Base-by-base conservation (phyloP, 2,113 vertebrate species). In the Amazona vittata region DNA sequence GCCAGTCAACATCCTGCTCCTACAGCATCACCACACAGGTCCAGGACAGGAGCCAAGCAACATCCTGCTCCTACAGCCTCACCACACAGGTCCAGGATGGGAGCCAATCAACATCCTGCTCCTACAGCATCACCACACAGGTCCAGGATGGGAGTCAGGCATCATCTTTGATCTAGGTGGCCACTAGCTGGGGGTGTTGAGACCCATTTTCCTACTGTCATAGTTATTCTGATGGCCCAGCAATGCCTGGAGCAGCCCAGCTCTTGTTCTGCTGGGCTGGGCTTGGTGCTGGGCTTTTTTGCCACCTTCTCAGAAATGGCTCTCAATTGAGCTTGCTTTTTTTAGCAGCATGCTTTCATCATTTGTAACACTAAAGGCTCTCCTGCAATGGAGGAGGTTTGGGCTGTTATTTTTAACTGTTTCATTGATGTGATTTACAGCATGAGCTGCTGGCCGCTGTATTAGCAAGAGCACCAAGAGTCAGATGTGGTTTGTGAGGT, bases 351-450 rank as follows among this genome's bases (percentile, higher is more conserved):
- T 53, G 55, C 86, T 96, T 94, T 92, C 93, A 95, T 94, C 83
- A 70, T 94, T 94, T 95, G 65, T 96, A 78, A 94, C 89, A 46
- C 9, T 8, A 50, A 95, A 92, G 91, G 50, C 89, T 89, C 80
- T 95, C 71, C 89, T 89, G 93, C 60, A 77, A 69, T 92, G 86
- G 89, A 89, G 83, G 93, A 95, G 89, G 5, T 90, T 81, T 92
- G 39, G 68, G 73, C 93, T 86, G 80, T 86, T 95, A 89, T 95
- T 97, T 96, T 96, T 92, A 92, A 90, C 91, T 70, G 86, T 94
- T 96, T 90, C 80, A 90, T 31, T 97, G 86, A 83, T 93, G 41
- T 89, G 86, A 95, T 92, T 92, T 97, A 83, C 76, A 77, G 91
- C 88, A 6, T n/a, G 57, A 74, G 75, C 70, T 93, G 63, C 67